Base-by-base conservation (phyloP, 2,888 invertebrate species). In the Cenopis cana region DNA sequence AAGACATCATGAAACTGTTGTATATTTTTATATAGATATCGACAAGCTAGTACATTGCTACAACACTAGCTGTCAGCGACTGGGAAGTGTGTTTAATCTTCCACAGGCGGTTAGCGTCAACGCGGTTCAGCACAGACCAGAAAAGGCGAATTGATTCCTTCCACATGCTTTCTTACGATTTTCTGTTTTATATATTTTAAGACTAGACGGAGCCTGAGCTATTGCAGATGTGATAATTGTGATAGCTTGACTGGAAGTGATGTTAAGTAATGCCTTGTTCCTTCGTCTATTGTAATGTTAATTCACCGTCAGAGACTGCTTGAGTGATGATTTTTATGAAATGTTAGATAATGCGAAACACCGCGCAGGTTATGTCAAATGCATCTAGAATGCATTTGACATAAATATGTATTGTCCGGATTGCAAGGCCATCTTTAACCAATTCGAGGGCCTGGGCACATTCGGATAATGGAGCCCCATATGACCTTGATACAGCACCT, bases 81-180 rank as follows among this genome's bases (percentile, higher is more conserved):
- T 24, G 41, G 65, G 70, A 71, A 71, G 70, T 17, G 59, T 74
- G 75, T 74, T 74, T 74, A 75, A 76, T 76, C 76, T 74, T 65
- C 69, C 82, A 76, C 78, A 80, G 80, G 78, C 77, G 78, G 81
- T 80, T 79, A 77, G 75, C 74, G 77, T 79, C 79, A 79, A 59
- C 46, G 54, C 49, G 29, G 24, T 60, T 36, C 64, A 64, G 50
- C 41, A 52, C 52, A 49, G 33, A 17, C 50, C 33, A 71, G 66
- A 59, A 59, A 69, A 29, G 46, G 49, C 60, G 66, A 71, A 60
- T 71, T 65, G 70, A 71, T 66, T 60, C 46, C 46, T 54, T 57
- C 59, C 14, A 46, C n/a, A 60, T 17, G 38, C 6, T 66, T 60
- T 49, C 49, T 41, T 38, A 12, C 29, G 50, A 59, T 49, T 46